Base-by-base conservation (phyloP, 2,113 vertebrate genomes). In the Callorhinus ursinus region DNA sequence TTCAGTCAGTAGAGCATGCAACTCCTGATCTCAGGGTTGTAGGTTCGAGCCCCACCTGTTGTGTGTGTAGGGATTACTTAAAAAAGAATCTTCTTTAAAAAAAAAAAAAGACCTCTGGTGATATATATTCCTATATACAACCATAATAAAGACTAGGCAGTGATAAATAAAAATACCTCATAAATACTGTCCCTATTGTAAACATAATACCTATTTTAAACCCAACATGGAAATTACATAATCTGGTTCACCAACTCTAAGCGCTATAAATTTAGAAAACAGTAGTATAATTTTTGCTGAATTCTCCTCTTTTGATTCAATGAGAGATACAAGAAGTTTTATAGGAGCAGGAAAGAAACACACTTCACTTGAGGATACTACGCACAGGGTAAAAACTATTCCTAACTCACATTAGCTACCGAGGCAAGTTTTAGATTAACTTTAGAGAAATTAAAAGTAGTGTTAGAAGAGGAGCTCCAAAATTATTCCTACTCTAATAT, bases 101-200 rank as follows among this genome's bases (percentile, higher is more conserved):
- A 39, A 76, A 46, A 95, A 39, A 76, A 46, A 95, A 95, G 22
- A 51, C 46, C 26, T 65, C 42, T 83, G 89, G 39, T 82, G 16
- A 72, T 67, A 91, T 39, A 95, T 87, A 94, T 67, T 92, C 61
- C 90, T 92, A 76, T 61, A 24, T 92, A 24, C 88, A 87, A 87
- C 5, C 72, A 77, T 3, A 90, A 5, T 87, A 92, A 79, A 94
- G 7, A 11, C 61, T 42, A 80, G 92, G 51, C 5, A 83, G 3
- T 86, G 9, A 53, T 71, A 92, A 92, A 71, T 69, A 55, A 74
- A 88, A 69, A 46, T 33, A 95, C 84, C 46, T 31, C 69, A 88
- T 36, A 93, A 81, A 86, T 61, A 79, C 14, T 74, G 46, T 72
- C 63, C 42, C 61, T 72, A 72, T 19, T 39, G 39, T 74, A 87